Percentiles rank a stretch among this genome's conserved stretches.
phyloP scores from a whole-genome alignment of 2,113 vertebrate species.

The Apistogramma diplotaenia region DNA sequence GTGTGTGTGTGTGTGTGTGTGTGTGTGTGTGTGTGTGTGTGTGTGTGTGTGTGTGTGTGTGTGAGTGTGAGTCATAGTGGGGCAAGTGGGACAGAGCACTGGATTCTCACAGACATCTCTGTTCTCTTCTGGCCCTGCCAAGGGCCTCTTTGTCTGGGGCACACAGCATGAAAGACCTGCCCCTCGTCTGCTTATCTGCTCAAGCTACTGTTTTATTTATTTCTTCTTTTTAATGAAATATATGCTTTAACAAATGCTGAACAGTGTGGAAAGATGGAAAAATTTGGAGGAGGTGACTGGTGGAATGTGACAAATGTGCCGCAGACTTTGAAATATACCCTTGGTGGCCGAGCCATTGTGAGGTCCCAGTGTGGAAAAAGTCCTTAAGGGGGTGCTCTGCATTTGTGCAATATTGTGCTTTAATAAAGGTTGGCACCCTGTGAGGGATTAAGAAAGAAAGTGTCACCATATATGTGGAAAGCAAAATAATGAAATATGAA shows the following conservation, averaged over 20 bases:
- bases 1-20: neutral
- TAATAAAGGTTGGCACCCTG: neutral
- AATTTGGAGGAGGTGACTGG: neutral
- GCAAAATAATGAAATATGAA: neutral
- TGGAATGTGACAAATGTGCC: conserved; percentile 18
- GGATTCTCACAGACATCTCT: conserved; percentile 68
- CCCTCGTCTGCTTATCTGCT: conserved; percentile 32
- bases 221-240: neutral
- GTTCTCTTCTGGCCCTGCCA: conserved; percentile 59
- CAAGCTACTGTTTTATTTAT: neutral
- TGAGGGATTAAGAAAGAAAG: neutral
- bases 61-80: conserved; percentile 65
- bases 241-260: neutral
- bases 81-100: conserved; percentile 54
- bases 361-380: neutral
- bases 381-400: neutral
- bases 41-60: neutral
- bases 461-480: neutral
- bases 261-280: neutral
- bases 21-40: neutral
- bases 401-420: neutral
- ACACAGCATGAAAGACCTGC: conserved; percentile 48
- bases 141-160: conserved; percentile 68
- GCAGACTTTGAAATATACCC: neutral
- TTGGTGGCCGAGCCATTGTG: neutral